Conservation (phyloP, 2,113 vertebrate genomes). For the Aegithalos caudatus region DNA sequence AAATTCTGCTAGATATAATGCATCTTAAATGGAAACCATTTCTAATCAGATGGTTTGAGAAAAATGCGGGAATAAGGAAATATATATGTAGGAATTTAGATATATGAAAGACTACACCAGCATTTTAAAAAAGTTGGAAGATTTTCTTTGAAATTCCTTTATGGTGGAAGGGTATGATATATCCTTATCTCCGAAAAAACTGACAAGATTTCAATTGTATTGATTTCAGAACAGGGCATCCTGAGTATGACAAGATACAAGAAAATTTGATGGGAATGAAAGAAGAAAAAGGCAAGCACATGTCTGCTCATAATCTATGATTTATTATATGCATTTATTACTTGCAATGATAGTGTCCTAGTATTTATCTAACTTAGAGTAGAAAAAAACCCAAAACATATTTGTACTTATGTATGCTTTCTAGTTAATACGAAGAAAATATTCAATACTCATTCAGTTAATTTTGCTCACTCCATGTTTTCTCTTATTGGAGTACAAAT, state of each 20-base stretch:
- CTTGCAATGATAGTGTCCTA: neutral
- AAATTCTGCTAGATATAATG: neutral
- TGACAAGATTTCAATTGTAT: neutral
- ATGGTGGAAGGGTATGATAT: neutral
- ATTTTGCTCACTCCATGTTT: neutral
- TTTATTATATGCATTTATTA: neutral
- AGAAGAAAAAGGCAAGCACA: neutral
- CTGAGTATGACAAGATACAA: neutral
- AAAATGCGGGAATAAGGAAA: neutral
- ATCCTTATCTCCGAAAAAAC: neutral
- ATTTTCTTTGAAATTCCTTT: neutral
- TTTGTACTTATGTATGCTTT: neutral
- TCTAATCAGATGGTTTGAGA: neutral
- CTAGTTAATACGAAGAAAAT: neutral
- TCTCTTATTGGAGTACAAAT: neutral
- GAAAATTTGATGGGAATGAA: neutral
- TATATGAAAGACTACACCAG: neutral
- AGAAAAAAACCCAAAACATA: neutral
- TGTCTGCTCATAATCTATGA: neutral
- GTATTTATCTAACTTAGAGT: neutral
- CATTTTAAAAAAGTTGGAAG: neutral
- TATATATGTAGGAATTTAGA: neutral
- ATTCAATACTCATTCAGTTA: neutral
- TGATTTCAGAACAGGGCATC: neutral
- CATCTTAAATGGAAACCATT: neutral